Percentiles rank a stretch among this genome's conserved stretches.
Conservation (phyloP, 2,888 invertebrate genomes). For the Chaitophorus viminalis region DNA sequence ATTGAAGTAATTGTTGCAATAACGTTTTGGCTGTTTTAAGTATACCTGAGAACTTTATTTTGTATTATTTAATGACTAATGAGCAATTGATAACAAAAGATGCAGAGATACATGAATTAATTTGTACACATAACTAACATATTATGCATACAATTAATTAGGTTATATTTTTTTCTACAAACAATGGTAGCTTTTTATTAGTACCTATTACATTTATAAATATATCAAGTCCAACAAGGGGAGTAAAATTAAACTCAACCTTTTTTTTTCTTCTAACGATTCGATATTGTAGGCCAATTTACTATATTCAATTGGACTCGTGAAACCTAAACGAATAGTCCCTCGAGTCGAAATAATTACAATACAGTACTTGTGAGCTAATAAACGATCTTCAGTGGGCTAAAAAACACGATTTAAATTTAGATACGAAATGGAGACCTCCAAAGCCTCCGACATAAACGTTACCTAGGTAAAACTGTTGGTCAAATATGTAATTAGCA, state of each 20-base stretch:
- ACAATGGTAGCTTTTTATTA: constrained; percentile 11
- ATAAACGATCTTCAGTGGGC: constrained; percentile 51
- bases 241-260: not conserved
- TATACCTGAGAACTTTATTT: not conserved
- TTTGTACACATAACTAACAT: not conserved
- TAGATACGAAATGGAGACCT: not conserved
- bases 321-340: constrained; percentile 17
- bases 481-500: not conserved
- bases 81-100: not conserved
- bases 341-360: constrained; percentile 45
- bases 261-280: constrained; percentile 1
- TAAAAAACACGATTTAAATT: constrained; percentile 46
- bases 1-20: not conserved
- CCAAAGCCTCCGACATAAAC: not conserved
- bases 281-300: constrained; percentile 17
- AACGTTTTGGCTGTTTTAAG: not conserved
- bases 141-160: not conserved
- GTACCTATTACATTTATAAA: constrained; percentile 1
- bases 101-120: not conserved
- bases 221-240: not conserved
- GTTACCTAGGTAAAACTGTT: not conserved
- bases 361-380: constrained; percentile 13
- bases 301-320: constrained; percentile 10
- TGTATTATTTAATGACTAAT: not conserved
- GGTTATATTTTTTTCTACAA: not conserved